Base-by-base conservation (phyloP, 2,113 vertebrate genomes). In the Zingel zingel region DNA sequence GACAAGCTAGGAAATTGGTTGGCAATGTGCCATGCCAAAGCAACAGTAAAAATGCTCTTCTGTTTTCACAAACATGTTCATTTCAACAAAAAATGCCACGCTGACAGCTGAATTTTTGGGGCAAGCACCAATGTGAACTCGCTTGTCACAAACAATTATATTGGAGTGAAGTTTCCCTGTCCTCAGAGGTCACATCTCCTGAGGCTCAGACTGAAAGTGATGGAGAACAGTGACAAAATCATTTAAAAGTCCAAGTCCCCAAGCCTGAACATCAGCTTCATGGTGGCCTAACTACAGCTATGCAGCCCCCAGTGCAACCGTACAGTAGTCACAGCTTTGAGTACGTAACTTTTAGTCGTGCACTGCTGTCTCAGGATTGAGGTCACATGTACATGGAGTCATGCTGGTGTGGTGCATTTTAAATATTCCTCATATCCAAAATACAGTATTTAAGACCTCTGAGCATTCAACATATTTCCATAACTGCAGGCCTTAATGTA, bases 61-160 rank as follows among this genome's bases (percentile, higher is more conserved):
- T 67, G 19, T 78, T 88, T 88, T 77, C 72, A 64, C 67, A 75
- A 89, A 84, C 45, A 81, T 78, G 86, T 67, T 83, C 51, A 63
- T 57, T 78, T 67, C 39, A 58, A 59, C 43, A 58, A 67, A 71
- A 50, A 58, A 84, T 51, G 14, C 84, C 39, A 78, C 19, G 21
- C 79, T 81, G 78, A 79, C 77, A 90, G 83, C 84, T 77, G 64
- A 66, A 82, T 89, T 86, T 86, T 56, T 21, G 65, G 78, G 74
- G 54, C 62, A 54, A 78, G 48, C 64, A 43, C 58, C 54, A 77
- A 86, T 72, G 76, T 87, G 68, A 86, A 79, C 78, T 66, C 25
- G 50, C 64, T 36, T 87, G 89, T 93, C 92, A 92, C 70, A 85
- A 91, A 80, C 47, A 65, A 90, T 91, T 89, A 89, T 58, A 64